Evolutionary conservation across 2,113 vertebrate species (phyloP).

Genomic region (Oryzias melastigma): DNA sequence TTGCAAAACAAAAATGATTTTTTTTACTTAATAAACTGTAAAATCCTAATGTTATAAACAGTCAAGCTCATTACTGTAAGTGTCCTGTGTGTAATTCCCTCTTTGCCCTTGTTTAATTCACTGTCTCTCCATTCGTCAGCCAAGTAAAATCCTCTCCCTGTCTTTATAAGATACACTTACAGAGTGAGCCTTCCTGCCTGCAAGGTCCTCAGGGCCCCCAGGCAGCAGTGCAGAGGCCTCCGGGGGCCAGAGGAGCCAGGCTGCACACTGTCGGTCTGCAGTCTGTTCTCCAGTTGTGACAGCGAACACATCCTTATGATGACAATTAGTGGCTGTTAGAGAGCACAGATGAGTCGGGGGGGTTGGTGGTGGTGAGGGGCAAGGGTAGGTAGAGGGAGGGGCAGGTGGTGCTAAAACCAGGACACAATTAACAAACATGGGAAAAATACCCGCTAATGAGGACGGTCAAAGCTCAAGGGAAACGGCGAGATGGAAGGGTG

Average conservation of each 20-base stretch:
- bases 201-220: slow-evolving; percentile 49
- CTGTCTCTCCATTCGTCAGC: slow-evolving; percentile 20
- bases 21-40: neutral
- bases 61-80: slow-evolving; percentile 32
- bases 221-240: slow-evolving; percentile 56
- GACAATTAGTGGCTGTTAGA: slow-evolving; percentile 81
- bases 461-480: slow-evolving; percentile 66
- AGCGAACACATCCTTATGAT: slow-evolving; percentile 79
- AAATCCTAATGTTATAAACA: slow-evolving; percentile 6
- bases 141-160: slow-evolving; percentile 60
- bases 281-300: slow-evolving; percentile 83
- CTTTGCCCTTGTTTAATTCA: slow-evolving; percentile 47
- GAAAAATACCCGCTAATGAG: slow-evolving; percentile 79
- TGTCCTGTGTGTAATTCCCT: slow-evolving; percentile 53
- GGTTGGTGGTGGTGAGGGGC: neutral
- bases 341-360: slow-evolving; percentile 69
- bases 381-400: slow-evolving; percentile 21
- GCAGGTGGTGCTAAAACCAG: slow-evolving; percentile 69
- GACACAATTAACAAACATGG: slow-evolving; percentile 79
- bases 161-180: slow-evolving; percentile 77
- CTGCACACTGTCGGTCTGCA: slow-evolving; percentile 74
- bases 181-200: slow-evolving; percentile 58
- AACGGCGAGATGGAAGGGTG: slow-evolving; percentile 33
- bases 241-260: slow-evolving; percentile 69
- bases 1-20: no score